Conservation (phyloP, 2,888 invertebrate genomes). For the Xanthia icteritia region DNA sequence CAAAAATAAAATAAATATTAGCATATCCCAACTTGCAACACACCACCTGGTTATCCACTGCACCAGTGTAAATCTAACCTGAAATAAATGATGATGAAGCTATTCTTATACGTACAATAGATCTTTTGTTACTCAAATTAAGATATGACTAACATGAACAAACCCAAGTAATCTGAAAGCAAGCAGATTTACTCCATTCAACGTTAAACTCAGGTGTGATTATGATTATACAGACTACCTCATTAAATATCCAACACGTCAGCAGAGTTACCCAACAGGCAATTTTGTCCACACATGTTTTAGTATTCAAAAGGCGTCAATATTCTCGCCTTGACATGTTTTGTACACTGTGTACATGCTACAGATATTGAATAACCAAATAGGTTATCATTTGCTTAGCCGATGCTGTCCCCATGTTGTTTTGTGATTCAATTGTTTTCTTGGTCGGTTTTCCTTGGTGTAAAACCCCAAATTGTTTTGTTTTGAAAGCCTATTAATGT, state of each 20-base stretch:
- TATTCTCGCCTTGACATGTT: conserved; percentile 84
- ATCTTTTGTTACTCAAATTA: background rate
- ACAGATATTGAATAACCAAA: conserved; percentile 71
- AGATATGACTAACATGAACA: conserved; percentile 11
- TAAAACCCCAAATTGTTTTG: conserved; percentile 9
- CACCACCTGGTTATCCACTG: background rate
- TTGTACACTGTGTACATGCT: conserved; percentile 57
- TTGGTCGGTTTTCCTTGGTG: conserved; percentile 18
- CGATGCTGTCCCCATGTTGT: conserved; percentile 24
- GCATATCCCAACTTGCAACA: background rate
- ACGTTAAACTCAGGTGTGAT: conserved; percentile 23
- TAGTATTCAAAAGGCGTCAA: conserved; percentile 78
- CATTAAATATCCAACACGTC: conserved; percentile 38
- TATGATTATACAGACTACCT: conserved; percentile 25
- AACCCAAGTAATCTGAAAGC: background rate
- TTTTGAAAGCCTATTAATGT: background rate
- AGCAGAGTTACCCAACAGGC: conserved; percentile 69
- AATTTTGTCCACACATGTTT: conserved; percentile 76
- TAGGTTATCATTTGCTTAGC: conserved; percentile 52
- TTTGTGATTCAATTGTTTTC: conserved; percentile 31
- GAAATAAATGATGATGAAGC: background rate
- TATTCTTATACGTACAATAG: background rate
- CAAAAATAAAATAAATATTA: background rate
- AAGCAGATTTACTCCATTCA: conserved; percentile 25
- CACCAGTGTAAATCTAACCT: background rate